Base-by-base conservation (phyloP, 2,888 invertebrate species). In the Melinaea menophilus region DNA sequence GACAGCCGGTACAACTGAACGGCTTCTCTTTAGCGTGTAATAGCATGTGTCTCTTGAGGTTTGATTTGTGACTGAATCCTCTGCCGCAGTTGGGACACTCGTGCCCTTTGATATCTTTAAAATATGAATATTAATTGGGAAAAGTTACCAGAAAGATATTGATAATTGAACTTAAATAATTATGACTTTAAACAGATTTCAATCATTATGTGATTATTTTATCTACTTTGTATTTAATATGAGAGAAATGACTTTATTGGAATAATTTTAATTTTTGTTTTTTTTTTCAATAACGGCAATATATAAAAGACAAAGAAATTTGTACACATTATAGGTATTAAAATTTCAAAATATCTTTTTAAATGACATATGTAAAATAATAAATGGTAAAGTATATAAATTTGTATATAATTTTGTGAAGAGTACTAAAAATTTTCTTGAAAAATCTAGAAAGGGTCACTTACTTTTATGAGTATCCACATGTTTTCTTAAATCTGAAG, bases 401-500 rank as follows among this genome's bases (percentile, higher is more conserved):
- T 22, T 22, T 22, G 1, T 22, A 22, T 22, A 1, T 22, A 22
- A 22, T 22, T 22, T 22, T 22, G 22, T 22, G 22, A 22, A 54
- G 3, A n/a, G 12, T 46, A 0, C 46, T 5, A 46, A 46, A 51
- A 13, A 51, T 33, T 46, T 31, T 58, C 41, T 12, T 33, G 59
- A 58, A 59, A 62, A 22, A 22, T 22, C 22, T 55, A 55, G 22
- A 46, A 58, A 51, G 51, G 33, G 33, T 58, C n/a, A 66, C 75
- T 79, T 77, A 90, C 90, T 80, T 67, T 72, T 78, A 71, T 90
- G 90, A 5, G 81, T 71, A 65, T 78, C 79, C 69, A 79, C 78
- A 68, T 90, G 90, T 69, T 85, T 88, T 55, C 84, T 83, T 57
- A 90, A 75, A 72, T 90, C 90, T 2, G 88, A 88, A 12, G 76